Evolutionary conservation across 2,888 invertebrate genomes (phyloP), one percentile per base, ranked within the genome.

Genomic region (Panzeria rudis): DNA sequence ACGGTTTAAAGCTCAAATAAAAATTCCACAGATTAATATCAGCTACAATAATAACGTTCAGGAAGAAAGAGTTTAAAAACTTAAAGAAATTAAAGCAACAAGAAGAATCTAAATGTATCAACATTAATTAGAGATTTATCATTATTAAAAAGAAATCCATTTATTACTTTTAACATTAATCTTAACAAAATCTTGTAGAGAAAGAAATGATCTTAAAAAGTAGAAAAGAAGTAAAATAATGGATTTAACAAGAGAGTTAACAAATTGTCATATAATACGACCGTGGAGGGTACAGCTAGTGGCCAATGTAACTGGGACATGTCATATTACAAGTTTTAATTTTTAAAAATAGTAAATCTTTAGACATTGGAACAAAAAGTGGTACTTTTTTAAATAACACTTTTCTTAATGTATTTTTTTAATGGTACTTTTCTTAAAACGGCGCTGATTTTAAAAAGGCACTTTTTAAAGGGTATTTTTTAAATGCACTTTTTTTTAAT

Each of bases 61-160:
- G 17, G 1, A 11, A n/a, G 17, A n/a, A n/a, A 41, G 77, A 50
- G 32, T 68, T 23, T 23, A 44, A 20, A 68, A 17, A 47, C 17
- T 15, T 44, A 41, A n/a, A 20, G 54, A 20, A 47, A 41, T 38
- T 25, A 20, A 59, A n/a, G n/a, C n/a, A n/a, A n/a, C n/a, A 35
- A 20, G 7, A 35, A 35, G 8, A 25, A 38, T 41, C 11, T 15
- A 62, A 78, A 41, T 52, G 61, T 71, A 69, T 61, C 47, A 80
- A 66, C 73, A 73, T 80, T 76, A 41, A 69, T 69, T 41, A 54
- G 17, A 76, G 76, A 76, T 76, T 82, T 82, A 71, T 64, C 76
- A 71, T 71, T 76, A 71, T 71, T 82, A 64, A 82, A 76, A 71
- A 76, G 69, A 82, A 76, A 82, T 82, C 64, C 61, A 76, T 82